Evolutionary conservation across 2,797 vertebrate genomes (phyloP), one percentile per base, ranked within the genome.

Genomic region (Mormyrops attenuatus): DNA sequence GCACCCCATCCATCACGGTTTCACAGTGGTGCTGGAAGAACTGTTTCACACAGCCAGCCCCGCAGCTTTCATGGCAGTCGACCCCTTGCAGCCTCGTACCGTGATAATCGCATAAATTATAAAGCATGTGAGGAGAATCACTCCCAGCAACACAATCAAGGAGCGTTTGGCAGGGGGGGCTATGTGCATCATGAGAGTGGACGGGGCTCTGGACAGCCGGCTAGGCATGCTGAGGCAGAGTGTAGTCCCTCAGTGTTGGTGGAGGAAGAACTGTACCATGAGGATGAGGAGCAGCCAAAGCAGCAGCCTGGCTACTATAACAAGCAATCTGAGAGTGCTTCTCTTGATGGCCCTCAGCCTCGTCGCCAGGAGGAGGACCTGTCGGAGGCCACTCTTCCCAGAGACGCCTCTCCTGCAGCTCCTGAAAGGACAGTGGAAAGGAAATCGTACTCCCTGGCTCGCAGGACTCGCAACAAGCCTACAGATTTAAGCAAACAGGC

Each of bases 381-480:
- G 3, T 0, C 90, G 88, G 47, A 89, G 88, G 86, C 20, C 2
- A 53, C 80, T 0, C n/a, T 90, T 88, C 91, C 88, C 60, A 91
- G 91, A 87, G 96, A 95, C 6, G 90, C 90, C 0, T 96, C 96
- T 0, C 94, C 96, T 2, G 94, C 94, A 0, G 95, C 94, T 0
- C 93, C 96, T 0, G 98, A 99, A 93, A 96, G 96, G 89, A 97
- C 97, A 0, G 91, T 98, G 1, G 98, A 99, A 92, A 97, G 97
- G 91, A 99, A 99, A 90, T 99, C 98, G 0, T 99, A 99, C 91
- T 97, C 97, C 0, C 96, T 97, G 89, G 98, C 95, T 3, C 97
- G 98, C 91, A 97, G 98, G 94, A 99, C 97, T 93, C 96, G 98
- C 86, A 95, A 96, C 34, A 97, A 98, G 88, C 97, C 96, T 1